These are phyloP conservation scores for Siniperca chuatsi DNA, from an alignment of 2,113 vertebrate genomes.

Conservation along the genomic window DNA sequence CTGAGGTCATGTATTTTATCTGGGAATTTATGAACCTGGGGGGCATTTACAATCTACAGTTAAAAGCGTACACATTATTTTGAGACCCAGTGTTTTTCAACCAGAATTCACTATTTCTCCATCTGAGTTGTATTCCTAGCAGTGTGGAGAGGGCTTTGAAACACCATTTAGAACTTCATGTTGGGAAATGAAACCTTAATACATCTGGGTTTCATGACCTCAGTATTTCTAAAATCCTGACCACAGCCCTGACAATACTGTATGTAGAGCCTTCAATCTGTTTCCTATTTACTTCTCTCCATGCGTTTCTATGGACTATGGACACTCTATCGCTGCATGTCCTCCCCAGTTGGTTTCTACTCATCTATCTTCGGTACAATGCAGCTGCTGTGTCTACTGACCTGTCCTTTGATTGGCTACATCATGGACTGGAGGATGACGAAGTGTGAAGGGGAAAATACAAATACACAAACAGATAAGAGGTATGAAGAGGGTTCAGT, in stretches of 20 bases:
- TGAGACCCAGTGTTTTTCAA: background rate
- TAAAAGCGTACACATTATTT: background rate
- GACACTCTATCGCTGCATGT: background rate
- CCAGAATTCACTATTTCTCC: background rate
- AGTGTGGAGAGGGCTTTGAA: background rate
- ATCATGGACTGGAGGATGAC: slow-evolving; percentile 90
- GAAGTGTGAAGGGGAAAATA: slow-evolving; percentile 76
- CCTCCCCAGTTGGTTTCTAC: slow-evolving; percentile 85
- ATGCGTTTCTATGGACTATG: background rate
- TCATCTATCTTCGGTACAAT: slow-evolving; percentile 88
- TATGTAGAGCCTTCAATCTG: background rate
- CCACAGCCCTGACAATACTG: background rate
- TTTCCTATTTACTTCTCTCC: background rate
- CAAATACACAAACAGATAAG: slow-evolving; percentile 16
- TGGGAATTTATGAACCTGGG: background rate
- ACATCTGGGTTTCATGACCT: background rate
- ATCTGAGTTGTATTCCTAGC: background rate
- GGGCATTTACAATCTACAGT: background rate
- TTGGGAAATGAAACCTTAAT: background rate
- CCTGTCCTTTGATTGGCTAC: slow-evolving; percentile 91
- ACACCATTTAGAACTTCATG: background rate
- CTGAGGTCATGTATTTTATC: background rate
- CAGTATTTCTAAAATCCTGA: background rate
- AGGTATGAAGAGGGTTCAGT: slow-evolving; percentile 33
- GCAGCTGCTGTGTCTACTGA: slow-evolving; percentile 89